Base-by-base conservation (phyloP, 2,113 vertebrate genomes). In the Anseranas semipalmata region DNA sequence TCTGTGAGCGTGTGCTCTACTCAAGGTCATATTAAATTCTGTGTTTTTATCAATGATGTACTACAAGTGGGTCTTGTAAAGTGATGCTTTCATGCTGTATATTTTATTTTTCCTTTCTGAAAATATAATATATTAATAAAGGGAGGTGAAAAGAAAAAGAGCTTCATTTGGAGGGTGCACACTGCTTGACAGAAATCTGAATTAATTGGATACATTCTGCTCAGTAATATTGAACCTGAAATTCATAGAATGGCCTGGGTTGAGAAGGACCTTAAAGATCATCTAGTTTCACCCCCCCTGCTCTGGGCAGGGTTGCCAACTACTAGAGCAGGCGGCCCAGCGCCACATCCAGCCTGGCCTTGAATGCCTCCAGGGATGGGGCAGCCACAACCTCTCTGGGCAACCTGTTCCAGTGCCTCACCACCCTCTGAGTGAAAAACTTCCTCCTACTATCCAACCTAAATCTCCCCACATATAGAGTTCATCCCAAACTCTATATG, bases 161-260 rank as follows among this genome's bases (percentile, higher is more conserved):
- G 2, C 18, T 89, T 79, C 66, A 77, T 80, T 71, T 83, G 21
- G 48, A 53, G 9, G 0, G 0, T 0, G 0, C 25, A 22, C 33
- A 30, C 1, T 39, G 20, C n/a, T 73, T 55, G 22, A 35, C 7
- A 73, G 63, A 93, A 80, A 76, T 58, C 27, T 35, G 63, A 95
- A 93, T 74, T 65, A 73, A 85, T 53, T 52, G 43, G 20, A 35
- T 63, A 67, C 0, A 78, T 95, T 72, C 60, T 85, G 14, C 24
- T 72, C 4, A 16, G 10, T 32, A 55, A 68, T 10, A 43, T 0
- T 32, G 30, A 83, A 72, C 33, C 18, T 80, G 56, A 90, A 77
- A 78, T 86, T 86, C n/a, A n/a, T n/a, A n/a, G n/a, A n/a, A n/a
- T n/a, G n/a, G n/a, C n/a, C n/a, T n/a, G n/a, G n/a, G n/a, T n/a